Evolutionary conservation across 2,113 vertebrate species (phyloP).

Genomic region (Leiothrix lutea): DNA sequence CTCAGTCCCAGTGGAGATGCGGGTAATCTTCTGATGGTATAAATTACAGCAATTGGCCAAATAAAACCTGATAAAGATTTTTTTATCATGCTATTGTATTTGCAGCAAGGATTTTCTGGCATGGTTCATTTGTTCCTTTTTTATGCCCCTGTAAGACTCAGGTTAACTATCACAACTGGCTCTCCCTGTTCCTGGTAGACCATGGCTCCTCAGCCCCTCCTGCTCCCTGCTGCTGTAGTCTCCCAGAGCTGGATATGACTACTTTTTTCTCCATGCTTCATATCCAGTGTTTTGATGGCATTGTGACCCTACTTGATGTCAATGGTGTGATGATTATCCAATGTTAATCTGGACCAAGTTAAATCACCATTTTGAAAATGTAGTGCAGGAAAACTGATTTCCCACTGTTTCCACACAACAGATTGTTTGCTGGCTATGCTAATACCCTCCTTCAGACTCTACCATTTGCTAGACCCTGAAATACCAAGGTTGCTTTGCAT

Average conservation of each 20-base stretch:
- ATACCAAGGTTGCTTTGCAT: neutral
- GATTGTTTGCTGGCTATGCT: neutral
- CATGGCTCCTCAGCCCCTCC: no score
- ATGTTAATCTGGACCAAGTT: fast-evolving
- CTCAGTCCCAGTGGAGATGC: neutral
- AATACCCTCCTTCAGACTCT: neutral
- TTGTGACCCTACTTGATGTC: neutral
- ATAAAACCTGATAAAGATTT: neutral
- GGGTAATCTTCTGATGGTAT: neutral
- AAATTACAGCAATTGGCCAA: neutral
- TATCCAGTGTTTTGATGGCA: neutral
- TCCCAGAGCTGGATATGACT: neutral
- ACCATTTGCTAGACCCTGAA: neutral
- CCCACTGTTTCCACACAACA: neutral
- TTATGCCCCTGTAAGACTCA: fast-evolving
- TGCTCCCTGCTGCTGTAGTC: fast-evolving
- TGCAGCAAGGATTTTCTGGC: neutral
- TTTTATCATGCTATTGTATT: neutral
- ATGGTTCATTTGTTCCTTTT: neutral
- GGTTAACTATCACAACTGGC: neutral
- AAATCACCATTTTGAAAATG: neutral
- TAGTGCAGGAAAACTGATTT: neutral
- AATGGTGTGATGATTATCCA: fast-evolving
- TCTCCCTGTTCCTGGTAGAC: neutral
- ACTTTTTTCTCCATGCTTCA: neutral